A percentile compares a stretch with the other conserved stretches of the same genome.
Conservation (phyloP, 2,888 invertebrate species). For the Melinopterus prodromus region DNA sequence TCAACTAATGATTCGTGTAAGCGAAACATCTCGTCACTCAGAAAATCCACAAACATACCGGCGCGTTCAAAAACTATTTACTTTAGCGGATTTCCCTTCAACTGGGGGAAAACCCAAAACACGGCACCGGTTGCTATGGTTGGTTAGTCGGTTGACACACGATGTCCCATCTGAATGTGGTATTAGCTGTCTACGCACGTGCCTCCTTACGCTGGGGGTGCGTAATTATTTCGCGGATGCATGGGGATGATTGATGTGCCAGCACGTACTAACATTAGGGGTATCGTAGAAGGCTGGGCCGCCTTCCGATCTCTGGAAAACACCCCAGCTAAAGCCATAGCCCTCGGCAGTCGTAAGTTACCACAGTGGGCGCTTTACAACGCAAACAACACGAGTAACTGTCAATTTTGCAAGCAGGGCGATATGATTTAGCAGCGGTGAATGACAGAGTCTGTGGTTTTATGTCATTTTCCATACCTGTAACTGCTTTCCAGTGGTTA, state of each 20-base stretch:
- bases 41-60: background rate
- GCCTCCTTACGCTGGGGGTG: background rate
- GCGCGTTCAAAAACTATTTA: background rate
- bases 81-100: background rate
- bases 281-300: background rate
- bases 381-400: background rate
- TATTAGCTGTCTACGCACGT: background rate
- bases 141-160: background rate
- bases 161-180: background rate
- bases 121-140: background rate
- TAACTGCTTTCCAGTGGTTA: background rate
- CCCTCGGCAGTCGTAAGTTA: background rate
- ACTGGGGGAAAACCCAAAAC: conserved; percentile 4
- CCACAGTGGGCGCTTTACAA: background rate
- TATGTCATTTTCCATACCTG: background rate
- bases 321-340: background rate
- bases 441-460: background rate
- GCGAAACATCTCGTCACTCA: background rate
- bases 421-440: background rate
- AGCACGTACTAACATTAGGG: background rate
- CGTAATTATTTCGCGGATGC: background rate
- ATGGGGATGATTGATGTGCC: background rate
- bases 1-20: background rate
- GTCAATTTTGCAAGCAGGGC: background rate
- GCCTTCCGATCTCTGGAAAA: background rate